A percentile compares a stretch with the other conserved stretches of the same genome.
phyloP scores from a whole-genome alignment of 2,797 vertebrate genomes.

The Rhinichthys osculus region DNA sequence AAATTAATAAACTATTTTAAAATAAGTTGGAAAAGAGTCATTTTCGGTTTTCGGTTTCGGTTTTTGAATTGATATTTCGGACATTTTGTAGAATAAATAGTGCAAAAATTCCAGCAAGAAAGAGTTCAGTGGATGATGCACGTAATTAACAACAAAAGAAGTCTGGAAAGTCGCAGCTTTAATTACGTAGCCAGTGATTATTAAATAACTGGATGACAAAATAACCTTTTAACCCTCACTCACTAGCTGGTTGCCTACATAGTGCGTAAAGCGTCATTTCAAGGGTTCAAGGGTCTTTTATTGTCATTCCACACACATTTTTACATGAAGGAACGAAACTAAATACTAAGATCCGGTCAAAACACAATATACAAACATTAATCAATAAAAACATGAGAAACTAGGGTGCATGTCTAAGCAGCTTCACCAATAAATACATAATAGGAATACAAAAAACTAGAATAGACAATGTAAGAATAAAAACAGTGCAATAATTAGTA shows the following conservation, averaged over 20 bases:
- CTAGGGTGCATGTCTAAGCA: too few relatives aligned
- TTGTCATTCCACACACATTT: too few relatives aligned
- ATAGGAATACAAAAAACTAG: too few relatives aligned
- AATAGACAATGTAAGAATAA: too few relatives aligned
- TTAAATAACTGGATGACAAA: not conserved
- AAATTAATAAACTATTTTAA: not conserved
- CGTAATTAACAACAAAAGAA: not conserved
- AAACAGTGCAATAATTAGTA: too few relatives aligned
- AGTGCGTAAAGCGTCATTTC: not conserved
- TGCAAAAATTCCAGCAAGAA: not conserved
- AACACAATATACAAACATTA: too few relatives aligned
- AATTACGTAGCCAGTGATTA: not conserved
- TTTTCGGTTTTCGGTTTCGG: rapidly evolving
- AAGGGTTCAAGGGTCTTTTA: too few relatives aligned
- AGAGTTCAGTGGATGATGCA: not conserved
- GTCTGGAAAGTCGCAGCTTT: not conserved
- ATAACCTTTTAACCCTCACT: not conserved
- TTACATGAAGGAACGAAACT: too few relatives aligned
- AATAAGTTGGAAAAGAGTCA: not conserved
- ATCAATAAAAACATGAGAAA: too few relatives aligned
- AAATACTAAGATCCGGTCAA: too few relatives aligned
- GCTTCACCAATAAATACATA: too few relatives aligned
- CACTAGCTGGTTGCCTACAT: not conserved
- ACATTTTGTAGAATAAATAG: not conserved
- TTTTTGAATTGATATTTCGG: not conserved